Evolutionary conservation across 2,113 vertebrate species (phyloP).

Genomic region (Mormoops blainvillei): DNA sequence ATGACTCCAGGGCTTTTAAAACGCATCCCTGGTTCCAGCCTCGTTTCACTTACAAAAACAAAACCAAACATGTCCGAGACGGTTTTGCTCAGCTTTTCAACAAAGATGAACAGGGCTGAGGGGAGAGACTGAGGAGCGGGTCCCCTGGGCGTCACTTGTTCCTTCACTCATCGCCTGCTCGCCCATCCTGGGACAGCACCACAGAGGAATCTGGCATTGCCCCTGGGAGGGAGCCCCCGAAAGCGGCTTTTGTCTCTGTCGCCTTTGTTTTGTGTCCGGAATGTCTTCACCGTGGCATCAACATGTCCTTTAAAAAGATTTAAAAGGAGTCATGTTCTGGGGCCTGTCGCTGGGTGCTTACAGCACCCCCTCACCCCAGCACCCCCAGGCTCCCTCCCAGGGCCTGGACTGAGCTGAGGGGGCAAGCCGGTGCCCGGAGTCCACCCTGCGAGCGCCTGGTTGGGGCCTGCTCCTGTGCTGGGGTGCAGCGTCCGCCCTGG

Average conservation of each 20-base stretch:
- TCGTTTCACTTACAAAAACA: neutral
- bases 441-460: neutral
- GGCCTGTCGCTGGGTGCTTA: accelerated
- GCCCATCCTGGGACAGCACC: neutral
- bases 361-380: neutral
- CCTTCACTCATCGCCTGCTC: neutral
- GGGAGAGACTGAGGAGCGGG: neutral
- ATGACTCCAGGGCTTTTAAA: neutral
- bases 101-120: neutral
- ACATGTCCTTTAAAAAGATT: neutral
- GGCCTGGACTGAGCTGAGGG: neutral
- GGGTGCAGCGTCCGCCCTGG: neutral
- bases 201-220: accelerated
- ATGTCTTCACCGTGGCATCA: neutral
- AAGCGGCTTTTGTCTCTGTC: accelerated
- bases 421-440: neutral
- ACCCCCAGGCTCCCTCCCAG: accelerated
- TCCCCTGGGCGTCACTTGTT: neutral
- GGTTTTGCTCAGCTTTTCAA: neutral
- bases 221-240: neutral
- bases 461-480: accelerated
- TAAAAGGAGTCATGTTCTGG: no score
- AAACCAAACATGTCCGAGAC: neutral
- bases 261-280: accelerated
- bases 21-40: neutral